Base-by-base conservation (phyloP, 2,888 invertebrate genomes). In the Anthophora plumipes region DNA sequence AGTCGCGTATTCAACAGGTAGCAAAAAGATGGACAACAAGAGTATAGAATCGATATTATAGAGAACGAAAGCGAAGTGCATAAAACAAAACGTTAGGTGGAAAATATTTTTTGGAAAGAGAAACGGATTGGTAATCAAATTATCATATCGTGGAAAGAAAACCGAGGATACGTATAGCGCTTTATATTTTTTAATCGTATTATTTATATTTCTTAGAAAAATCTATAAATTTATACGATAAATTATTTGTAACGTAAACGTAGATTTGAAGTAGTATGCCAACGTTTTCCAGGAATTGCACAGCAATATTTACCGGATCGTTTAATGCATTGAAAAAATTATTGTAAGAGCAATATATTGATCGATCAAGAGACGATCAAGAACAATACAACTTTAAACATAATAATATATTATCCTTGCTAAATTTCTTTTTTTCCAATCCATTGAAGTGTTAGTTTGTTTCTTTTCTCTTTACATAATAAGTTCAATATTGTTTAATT, bases 141-240 rank as follows among this genome's bases (percentile, higher is more conserved):
- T 12, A 54, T 22, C 22, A 22, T 43, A 43, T 22, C 22, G 22
- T 54, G 52, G 43, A 43, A 37, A 31, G 20, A 31, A 64, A 46
- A 54, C 12, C 46, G 37, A 37, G 12, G 46, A 20, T 43, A 46
- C 25, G 17, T 31, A 59, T 17, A 66, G n/a, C 43, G 37, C 64
- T 25, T n/a, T 12, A 54, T 7, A 0, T 31, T 59, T 59, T 76
- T 50, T 72, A 59, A 50, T 72, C 69, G 68, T 64, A 80, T 86
- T 87, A 83, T 83, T 69, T 70, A 50, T 78, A 86, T 87, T 90
- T 87, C 80, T 83, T 90, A 89, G 83, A 87, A 89, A 89, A 88
- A 75, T 88, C 73, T 75, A 84, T 87, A 85, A 77, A 82, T 80
- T 79, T 85, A 82, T 87, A 87, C 84, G 82, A 83, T 88, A 88